Evolutionary conservation across 2,113 vertebrate genomes (phyloP), one percentile per base, ranked within the genome.

Genomic region (Hymenochirus boettgeri): DNA sequence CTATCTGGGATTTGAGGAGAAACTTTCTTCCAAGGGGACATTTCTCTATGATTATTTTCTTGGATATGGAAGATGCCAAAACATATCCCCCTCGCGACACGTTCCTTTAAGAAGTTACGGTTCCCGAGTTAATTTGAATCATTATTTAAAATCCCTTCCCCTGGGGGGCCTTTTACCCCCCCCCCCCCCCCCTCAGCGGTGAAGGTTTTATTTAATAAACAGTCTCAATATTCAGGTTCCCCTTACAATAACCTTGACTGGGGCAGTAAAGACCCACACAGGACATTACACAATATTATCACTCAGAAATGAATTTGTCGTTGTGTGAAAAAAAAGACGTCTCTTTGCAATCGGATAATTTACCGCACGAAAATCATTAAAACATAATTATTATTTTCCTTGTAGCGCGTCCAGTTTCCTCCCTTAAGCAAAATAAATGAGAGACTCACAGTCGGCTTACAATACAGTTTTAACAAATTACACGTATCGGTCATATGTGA

Each of bases 351-450:
- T n/a, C 10, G 39, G 57, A 42, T 52, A 45, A 47, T 57, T 18
- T 42, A 48, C 50, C 24, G 42, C 48, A 26, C 10, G 62, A 57
- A 65, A 65, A 57, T 65, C 53, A 65, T 65, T 65, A 65, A 65
- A 57, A 46, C 5, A 2, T 48, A 56, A 57, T 65, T 65, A 65
- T 46, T 33, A 23, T 11, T 35, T 65, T 47, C 62, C 52, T 47
- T 57, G 37, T 57, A 35, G 53, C 4, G 39, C 53, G 18, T 56
- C 7, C 39, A 42, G 18, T 27, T 17, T 12, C n/a, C 17, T 65
- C 62, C 53, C 62, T 35, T 7, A 57, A 35, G 62, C 62, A 17
- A 65, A 65, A 57, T 65, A 35, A 57, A 57, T 31, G 53, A 55
- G 50, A n/a, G 3, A 10, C 51, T 37, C 11, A 45, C 26, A 45